Base-by-base conservation (phyloP, 2,113 vertebrate species). In the Salvelinus namaycush region DNA sequence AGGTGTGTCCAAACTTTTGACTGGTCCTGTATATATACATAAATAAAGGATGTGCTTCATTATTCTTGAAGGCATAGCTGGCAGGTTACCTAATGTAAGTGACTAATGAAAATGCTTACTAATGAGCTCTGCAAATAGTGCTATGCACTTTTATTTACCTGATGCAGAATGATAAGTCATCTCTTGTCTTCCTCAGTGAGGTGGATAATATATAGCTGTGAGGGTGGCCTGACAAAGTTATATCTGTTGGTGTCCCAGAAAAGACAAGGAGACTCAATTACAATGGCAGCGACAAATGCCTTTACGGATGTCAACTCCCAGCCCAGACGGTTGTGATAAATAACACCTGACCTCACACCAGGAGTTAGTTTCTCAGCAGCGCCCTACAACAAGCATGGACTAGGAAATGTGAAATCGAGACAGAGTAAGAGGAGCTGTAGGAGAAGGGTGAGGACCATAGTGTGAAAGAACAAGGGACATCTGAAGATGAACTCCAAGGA, bases 251-350 rank as follows among this genome's bases (percentile, higher is more conserved):
- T 93, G 92, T 95, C 94, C 93, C 92, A 90, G 91, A 95, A 93
- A 90, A 96, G 95, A 97, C 93, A 95, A 95, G 94, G 92, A 92
- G 95, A 93, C 91, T 96, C 94, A 93, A 94, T 96, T 95, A 93
- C 91, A 81, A 90, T 84, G 89, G 90, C 87, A 81, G 92, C 85
- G 82, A 81, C 74, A 81, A 92, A 92, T 85, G 90, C 82, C 89
- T 83, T 88, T 86, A 90, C 89, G 86, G 89, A 92, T 95, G 94
- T 93, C 92, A 94, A 90, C 93, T 93, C 91, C 93, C 84, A 86
- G 89, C 82, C 39, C 89, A 92, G 91, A 90, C 89, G 76, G 83
- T 80, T 85, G 88, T 94, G 93, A 95, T 94, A 91, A 94, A 95
- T 95, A 92, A 92, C 88, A 89, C 81, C 92, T 94, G 93, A 94